phyloP scores from a whole-genome alignment of 2,797 vertebrate genomes.

The Todus mexicanus region DNA sequence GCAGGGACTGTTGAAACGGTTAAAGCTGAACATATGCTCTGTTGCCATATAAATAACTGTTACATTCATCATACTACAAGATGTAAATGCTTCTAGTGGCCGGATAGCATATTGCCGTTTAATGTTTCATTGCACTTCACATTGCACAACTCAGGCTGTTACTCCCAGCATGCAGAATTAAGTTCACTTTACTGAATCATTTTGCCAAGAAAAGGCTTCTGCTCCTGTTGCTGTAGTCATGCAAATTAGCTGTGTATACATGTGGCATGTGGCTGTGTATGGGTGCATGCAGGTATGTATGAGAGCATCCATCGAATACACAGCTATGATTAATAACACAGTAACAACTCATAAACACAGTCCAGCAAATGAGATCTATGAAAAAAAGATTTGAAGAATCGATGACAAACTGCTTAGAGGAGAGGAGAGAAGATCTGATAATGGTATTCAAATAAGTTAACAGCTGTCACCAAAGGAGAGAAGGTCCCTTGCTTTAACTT shows the following conservation, averaged over 20 bases:
- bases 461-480: not conserved
- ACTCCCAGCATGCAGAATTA: not conserved
- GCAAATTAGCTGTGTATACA: not conserved
- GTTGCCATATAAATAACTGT: not conserved
- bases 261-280: not conserved
- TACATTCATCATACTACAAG: not conserved
- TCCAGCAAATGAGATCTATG: not conserved
- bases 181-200: not conserved
- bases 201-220: not conserved
- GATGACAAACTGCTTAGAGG: not conserved
- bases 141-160: not conserved
- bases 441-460: not conserved
- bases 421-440: not conserved
- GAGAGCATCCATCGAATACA: not conserved
- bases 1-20: not conserved
- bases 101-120: not conserved
- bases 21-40: not conserved
- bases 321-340: not conserved
- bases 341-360: not conserved
- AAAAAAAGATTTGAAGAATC: not conserved
- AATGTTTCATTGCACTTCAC: not conserved
- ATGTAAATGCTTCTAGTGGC: not conserved
- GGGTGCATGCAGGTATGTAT: fast-evolving
- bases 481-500: not conserved
- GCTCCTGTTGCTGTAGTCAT: not conserved